Base-by-base conservation (phyloP, 2,797 vertebrate genomes). In the Liasis olivaceus region DNA sequence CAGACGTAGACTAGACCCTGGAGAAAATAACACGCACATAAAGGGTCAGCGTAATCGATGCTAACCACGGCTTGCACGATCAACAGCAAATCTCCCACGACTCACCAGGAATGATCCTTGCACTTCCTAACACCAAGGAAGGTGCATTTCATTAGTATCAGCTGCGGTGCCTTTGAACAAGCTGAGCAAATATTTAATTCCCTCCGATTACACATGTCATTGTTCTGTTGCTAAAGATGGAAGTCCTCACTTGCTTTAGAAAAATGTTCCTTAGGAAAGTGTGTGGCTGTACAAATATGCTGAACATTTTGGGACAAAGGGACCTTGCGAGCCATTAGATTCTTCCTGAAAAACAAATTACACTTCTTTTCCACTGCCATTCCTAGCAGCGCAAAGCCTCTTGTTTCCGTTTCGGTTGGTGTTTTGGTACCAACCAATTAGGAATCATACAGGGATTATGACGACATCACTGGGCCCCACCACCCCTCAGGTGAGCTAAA, bases 101-200 rank as follows among this genome's bases (percentile, higher is more conserved):
- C 36, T 31, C n/a, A 58, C 20, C 51, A 92, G 60, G 51, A 42
- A 87, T 92, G 94, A 92, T 90, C 6, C 4, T 72, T 72, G 88
- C 8, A 91, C 92, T 62, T 63, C 17, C 90, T 91, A 72, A 58
- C 15, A 26, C 84, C 26, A 51, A 91, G 90, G 63, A 89, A 47
- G 31, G 90, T 20, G 42, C 77, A 91, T 31, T 92, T 95, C 90
- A 92, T 66, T 66, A 54, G 60, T 81, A 94, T 92, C 56, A 87
- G 11, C 14, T 87, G 22, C 26, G 91, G 88, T 89, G 72, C 9
- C 42, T 42, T 93, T 59, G 88, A 89, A 60, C 72, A 28, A 85
- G 31, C 59, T 85, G 85, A 96, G 89, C 59, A n/a, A 63, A 13
- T 1, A 13, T n/a, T 90, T 93, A 85, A 93, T 92, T 95, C 89